phyloP scores from a whole-genome alignment of 2,113 vertebrate species.

The Vulpes lagopus region DNA sequence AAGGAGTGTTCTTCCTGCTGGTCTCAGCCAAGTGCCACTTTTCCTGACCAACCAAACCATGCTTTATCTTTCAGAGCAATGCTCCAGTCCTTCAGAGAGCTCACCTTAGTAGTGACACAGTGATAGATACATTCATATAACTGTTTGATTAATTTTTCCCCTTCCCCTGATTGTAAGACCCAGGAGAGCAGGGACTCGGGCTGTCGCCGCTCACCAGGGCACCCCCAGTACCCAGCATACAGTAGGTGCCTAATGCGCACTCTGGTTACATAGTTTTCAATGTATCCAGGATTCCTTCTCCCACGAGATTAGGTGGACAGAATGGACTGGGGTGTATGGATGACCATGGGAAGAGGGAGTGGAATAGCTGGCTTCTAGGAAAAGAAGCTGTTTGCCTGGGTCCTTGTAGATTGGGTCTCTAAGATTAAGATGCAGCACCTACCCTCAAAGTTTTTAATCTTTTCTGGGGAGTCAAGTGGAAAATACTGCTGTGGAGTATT shows the following conservation, averaged over 20 bases:
- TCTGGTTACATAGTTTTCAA: background rate
- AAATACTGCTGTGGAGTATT: background rate
- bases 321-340: background rate
- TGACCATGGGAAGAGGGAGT: too few species aligned
- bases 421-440: background rate
- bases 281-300: background rate
- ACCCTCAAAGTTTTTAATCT: background rate
- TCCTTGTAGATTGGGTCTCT: background rate
- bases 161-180: background rate
- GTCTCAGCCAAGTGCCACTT: background rate
- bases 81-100: background rate
- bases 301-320: background rate
- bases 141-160: background rate
- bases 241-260: rapidly evolving
- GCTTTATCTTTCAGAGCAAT: background rate
- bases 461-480: background rate
- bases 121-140: background rate
- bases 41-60: background rate
- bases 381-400: background rate
- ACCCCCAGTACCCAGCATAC: background rate
- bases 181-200: background rate
- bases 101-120: background rate
- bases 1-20: background rate
- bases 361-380: background rate
- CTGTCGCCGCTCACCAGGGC: background rate